Evolutionary conservation across 2,797 vertebrate genomes (phyloP), one percentile per base, ranked within the genome.

Genomic region (Scyliorhinus canicula): DNA sequence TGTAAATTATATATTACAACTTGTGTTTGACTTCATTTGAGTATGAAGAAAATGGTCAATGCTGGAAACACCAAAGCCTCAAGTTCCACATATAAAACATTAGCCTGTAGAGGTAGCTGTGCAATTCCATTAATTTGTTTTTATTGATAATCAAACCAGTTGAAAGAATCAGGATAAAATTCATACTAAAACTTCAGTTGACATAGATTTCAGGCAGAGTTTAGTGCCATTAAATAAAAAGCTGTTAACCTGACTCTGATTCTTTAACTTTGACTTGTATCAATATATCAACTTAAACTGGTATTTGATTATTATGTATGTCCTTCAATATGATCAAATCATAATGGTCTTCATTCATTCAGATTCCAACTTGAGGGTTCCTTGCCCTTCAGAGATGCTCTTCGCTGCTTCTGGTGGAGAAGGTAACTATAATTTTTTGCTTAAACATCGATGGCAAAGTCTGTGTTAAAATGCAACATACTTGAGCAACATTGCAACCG

Each of bases 311-410:
- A 40, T 90, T 26, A 44, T 63, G 57, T 40, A 65, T 44, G 21
- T 65, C 60, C 11, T 60, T 91, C n/a, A 82, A 26, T 26, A 40
- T 21, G 28, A 65, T 44, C 88, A 65, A 91, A 91, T 19, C 88
- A 94, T 52, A 74, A 52, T 50, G 93, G 26, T 94, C 93, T 28
- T 71, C 67, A 26, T 93, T 93, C 63, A 94, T 74, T 74, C 47
- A 94, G 93, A 94, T 94, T 94, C 93, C 93, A 71, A 69, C 44
- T 94, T 94, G 93, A 94, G 93, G 93, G 93, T 94, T 69, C 93
- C 93, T 74, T 94, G 93, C 50, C 65, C 93, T 94, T 94, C 93
- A 50, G 93, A 94, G 67, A 94, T 7, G 12, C 26, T 94, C 28
- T 74, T 50, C 52, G 93, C 93, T 52, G 93, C 93, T 94, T 94